Base-by-base conservation (phyloP, 2,797 vertebrate species). In the Semaprochilodus insignis region DNA sequence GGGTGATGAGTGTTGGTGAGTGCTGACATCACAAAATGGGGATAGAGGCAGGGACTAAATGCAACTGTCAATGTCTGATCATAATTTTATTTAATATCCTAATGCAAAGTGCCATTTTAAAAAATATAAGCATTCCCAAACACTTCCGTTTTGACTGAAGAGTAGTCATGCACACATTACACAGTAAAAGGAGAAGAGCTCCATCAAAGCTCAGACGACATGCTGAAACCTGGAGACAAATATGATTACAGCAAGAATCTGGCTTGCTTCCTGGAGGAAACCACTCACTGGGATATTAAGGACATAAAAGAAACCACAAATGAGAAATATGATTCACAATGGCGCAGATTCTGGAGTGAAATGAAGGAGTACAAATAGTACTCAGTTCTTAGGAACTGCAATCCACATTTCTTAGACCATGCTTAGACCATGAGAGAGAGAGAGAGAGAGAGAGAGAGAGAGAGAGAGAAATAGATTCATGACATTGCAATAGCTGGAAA, bases 341-440 rank as follows among this genome's bases (percentile, higher is more conserved):
- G 13, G 21, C 21, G 48, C 40, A 67, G 27, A 27, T 27, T 44
- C 11, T 21, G 19, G 19, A 57, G 54, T 19, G 2, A 31, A 77
- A 40, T 4, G n/a, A 16, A 40, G 13, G 44, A 73, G 44, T 15
- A 60, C 69, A 66, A 77, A 54, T n/a, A 21, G 7, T 23, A 16
- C n/a, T 63, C 74, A 77, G 81, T 77, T 25, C 48, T 71, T 63
- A 36, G 44, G 71, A 19, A 77, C 44, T 6, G 72, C 31, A 71
- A 15, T 25, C 1, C 57, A 60, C 31, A 11, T 19, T 31, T 11
- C 31, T 1, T 31, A 40, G 65, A 70, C n/a, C n/a, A n/a, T n/a
- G n/a, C n/a, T n/a, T n/a, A n/a, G n/a, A n/a, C n/a, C n/a, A n/a
- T n/a, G 21, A 31, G 31, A 31, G 31, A 31, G 31, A 31, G 31